Percentiles rank a stretch among this genome's conserved stretches.
Evolutionary conservation across 2,113 vertebrate genomes (phyloP).

Genomic region (Grantiella picta): DNA sequence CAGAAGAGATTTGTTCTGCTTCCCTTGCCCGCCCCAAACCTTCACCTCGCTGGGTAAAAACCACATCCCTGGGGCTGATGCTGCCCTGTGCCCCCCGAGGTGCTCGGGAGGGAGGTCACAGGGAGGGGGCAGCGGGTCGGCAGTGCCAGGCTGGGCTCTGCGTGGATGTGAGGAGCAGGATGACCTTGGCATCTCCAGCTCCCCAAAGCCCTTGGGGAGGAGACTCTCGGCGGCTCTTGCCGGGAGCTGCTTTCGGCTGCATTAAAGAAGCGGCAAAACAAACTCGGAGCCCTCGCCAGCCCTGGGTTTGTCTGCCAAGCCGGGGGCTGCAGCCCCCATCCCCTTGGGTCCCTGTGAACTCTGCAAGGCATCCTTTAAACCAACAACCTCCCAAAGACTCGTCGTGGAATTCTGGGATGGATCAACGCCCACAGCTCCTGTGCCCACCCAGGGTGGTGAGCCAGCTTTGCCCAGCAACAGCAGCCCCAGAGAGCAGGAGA

Average conservation of each 20-base stretch:
- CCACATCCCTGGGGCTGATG: neutral
- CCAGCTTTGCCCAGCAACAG: neutral
- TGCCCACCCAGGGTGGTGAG: neutral
- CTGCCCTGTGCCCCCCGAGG: neutral
- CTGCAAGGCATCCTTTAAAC: neutral
- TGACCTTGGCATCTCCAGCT: neutral
- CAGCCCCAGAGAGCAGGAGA: neutral
- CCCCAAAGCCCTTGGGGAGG: neutral
- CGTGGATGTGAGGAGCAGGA: accelerated
- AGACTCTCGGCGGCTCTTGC: neutral
- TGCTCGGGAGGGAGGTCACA: neutral
- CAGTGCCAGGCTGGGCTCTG: accelerated
- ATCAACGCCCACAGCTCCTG: neutral
- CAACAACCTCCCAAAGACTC: neutral
- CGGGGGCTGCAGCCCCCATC: accelerated
- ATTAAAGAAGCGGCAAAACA: neutral
- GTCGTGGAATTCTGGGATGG: accelerated
- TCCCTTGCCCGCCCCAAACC: neutral
- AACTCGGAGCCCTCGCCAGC: neutral
- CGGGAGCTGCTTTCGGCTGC: neutral
- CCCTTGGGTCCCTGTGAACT: neutral
- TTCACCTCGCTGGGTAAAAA: neutral
- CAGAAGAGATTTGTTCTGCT: conserved; percentile 42
- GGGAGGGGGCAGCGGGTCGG: neutral
- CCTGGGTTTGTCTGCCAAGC: neutral